Conservation (phyloP, 2,888 invertebrate species). For the Polietes domitor region DNA sequence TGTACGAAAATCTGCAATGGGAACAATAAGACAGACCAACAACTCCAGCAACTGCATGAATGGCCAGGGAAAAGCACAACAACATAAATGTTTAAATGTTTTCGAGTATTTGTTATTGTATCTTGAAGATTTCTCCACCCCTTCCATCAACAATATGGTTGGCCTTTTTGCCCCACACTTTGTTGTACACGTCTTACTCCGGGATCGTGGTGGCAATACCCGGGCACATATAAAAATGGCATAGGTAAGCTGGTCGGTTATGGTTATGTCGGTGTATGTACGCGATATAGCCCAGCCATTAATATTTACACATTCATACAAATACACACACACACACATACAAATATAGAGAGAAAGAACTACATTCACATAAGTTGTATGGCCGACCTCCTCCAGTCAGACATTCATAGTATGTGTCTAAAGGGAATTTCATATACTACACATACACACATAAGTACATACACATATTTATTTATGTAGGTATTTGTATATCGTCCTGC, state of each 20-base stretch:
- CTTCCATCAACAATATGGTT: no score
- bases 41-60: slow-evolving; percentile 29
- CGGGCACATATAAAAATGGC: slow-evolving; percentile 11
- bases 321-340: background rate
- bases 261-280: background rate
- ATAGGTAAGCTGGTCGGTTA: slow-evolving; percentile 10
- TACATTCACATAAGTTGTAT: background rate
- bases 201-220: background rate
- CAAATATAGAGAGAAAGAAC: background rate
- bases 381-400: no score
- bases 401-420: background rate
- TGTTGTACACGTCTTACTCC: background rate
- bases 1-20: slow-evolving; percentile 45
- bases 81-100: slow-evolving; percentile 52
- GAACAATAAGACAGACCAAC: slow-evolving; percentile 25
- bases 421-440: slow-evolving; percentile 21
- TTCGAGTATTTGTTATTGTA: slow-evolving; percentile 26
- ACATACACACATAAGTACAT: background rate
- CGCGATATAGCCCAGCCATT: background rate
- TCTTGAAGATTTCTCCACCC: background rate
- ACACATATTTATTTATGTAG: background rate
- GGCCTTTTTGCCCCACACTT: background rate
- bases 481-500: background rate
- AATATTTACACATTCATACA: background rate
- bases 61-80: background rate